Base-by-base conservation (phyloP, 2,797 vertebrate species). In the Thalassophryne amazonica region DNA sequence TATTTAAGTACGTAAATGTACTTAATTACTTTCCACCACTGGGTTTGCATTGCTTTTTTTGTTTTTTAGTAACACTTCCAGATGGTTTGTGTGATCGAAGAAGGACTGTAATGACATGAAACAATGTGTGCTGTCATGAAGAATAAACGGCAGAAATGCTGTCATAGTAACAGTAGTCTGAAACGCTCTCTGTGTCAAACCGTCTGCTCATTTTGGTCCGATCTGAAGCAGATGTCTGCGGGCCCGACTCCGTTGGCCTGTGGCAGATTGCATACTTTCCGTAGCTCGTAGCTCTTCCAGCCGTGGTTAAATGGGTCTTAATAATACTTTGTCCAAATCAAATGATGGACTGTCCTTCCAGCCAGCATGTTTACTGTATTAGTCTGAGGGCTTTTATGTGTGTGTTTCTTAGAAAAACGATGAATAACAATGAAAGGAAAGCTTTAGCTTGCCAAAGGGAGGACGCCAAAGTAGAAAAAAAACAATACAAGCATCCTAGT, bases 291-390 rank as follows among this genome's bases (percentile, higher is more conserved):
- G 62, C 45, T 36, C 73, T 80, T 69, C 47, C 67, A 71, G 66
- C 48, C 63, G 54, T 56, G 45, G 67, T 60, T 81, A 74, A 86
- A 81, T 80, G 78, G 77, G 56, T 81, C 88, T 88, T 88, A 88
- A 89, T 85, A 85, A 81, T 69, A 76, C 80, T 82, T 69, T 70
- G 67, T 81, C 60, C 43, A 74, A 77, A 77, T 81, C 73, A 83
- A 80, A 79, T 81, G 83, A 88, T 85, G 73, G 67, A 76, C 66
- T 43, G 43, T 78, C 43, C 64, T 60, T 57, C 55, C 38, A 40
- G 28, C 52, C 49, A 41, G 51, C 29, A 5, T 55, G 60, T 51
- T 66, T 50, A 35, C 43, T 46, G 13, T 62, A 33, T 10, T 27
- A n/a, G 16, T 45, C 30, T 67, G 36, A 58, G 24, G 39, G 16